phyloP scores from a whole-genome alignment of 2,888 invertebrate species.

The Beris chalybata region DNA sequence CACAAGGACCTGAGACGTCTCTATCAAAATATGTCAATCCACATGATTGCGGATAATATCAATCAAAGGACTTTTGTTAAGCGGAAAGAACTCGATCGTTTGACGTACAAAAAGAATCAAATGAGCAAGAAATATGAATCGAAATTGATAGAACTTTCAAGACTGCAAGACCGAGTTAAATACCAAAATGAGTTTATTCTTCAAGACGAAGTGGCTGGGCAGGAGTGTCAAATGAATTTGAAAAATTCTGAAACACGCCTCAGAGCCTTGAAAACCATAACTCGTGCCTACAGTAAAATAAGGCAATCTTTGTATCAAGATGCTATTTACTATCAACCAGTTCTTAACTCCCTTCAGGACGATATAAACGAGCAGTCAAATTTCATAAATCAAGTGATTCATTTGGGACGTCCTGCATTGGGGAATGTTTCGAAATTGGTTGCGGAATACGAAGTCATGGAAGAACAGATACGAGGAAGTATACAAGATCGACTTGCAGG shows the following conservation, averaged over 20 bases:
- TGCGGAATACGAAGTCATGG: slow-evolving; percentile 41
- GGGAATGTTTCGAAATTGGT: slow-evolving; percentile 34
- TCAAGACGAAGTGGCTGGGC: slow-evolving; percentile 48
- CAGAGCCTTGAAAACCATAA: slow-evolving; percentile 51
- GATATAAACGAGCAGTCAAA: slow-evolving; percentile 53
- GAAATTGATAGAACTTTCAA: slow-evolving; percentile 46
- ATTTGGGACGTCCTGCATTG: slow-evolving; percentile 52
- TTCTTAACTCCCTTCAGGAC: slow-evolving; percentile 48
- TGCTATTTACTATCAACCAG: slow-evolving; percentile 53
- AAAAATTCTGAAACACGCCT: slow-evolving; percentile 52
- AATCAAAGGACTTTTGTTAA: slow-evolving; percentile 53
- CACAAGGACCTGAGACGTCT: slow-evolving; percentile 52
- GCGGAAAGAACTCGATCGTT: slow-evolving; percentile 53
- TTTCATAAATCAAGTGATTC: slow-evolving; percentile 51
- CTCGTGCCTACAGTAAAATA: slow-evolving; percentile 50
- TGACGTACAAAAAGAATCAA: slow-evolving; percentile 46
- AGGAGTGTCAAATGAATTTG: slow-evolving; percentile 48
- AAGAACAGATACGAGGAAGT: slow-evolving; percentile 47
- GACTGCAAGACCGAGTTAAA: slow-evolving; percentile 50
- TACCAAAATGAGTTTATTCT: slow-evolving; percentile 50
- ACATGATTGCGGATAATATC: slow-evolving; percentile 51
- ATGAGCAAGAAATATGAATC: slow-evolving; percentile 45
- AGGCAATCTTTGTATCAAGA: slow-evolving; percentile 45
- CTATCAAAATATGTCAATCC: slow-evolving; percentile 51
- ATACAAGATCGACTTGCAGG: slow-evolving; percentile 46